Base-by-base conservation (phyloP, 2,797 vertebrate species). In the Crypturellus tataupa region DNA sequence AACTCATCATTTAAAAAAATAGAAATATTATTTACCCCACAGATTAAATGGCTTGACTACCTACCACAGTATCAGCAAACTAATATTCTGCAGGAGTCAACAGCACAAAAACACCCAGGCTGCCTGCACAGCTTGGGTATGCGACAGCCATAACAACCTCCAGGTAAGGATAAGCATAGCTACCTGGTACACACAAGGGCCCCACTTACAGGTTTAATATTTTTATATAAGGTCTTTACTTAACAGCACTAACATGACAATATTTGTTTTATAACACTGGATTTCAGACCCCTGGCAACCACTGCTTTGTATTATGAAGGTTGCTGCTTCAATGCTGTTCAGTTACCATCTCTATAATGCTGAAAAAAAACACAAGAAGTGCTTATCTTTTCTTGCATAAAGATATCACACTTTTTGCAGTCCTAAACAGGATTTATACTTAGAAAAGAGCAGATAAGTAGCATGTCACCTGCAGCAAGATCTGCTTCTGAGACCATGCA, bases 221-320 rank as follows among this genome's bases (percentile, higher is more conserved):
- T 62, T 91, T 82, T 60, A 68, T 1, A 44, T 24, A 68, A 53
- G 19, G 33, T 55, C 75, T 49, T 76, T 56, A 58, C 51, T 23
- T 70, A 86, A 81, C 25, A 80, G 35, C 42, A 63, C 18, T 35
- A 65, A 25, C 44, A 37, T 27, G 17, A 40, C 11, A 78, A 56
- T 0, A 1, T 12, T 49, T 71, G 13, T 47, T 88, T 60, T 2
- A 0, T 20, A 72, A 67, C 23, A 55, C 29, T 39, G 2, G 0
- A 80, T 75, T 91, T 88, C 67, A 82, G 35, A 31, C 31, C 35
- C 44, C 73, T 62, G 51, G 70, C 10, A 82, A 85, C 25, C 4
- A 35, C 16, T 10, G 18, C 31, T 63, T 80, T 53, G 56, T 0
- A 1, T 46, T 70, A 44, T 68, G 7, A 80, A 83, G 29, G 64